These are phyloP conservation scores for Tetrax tetrax DNA, from an alignment of 2,113 vertebrate genomes.

Conservation along the genomic window DNA sequence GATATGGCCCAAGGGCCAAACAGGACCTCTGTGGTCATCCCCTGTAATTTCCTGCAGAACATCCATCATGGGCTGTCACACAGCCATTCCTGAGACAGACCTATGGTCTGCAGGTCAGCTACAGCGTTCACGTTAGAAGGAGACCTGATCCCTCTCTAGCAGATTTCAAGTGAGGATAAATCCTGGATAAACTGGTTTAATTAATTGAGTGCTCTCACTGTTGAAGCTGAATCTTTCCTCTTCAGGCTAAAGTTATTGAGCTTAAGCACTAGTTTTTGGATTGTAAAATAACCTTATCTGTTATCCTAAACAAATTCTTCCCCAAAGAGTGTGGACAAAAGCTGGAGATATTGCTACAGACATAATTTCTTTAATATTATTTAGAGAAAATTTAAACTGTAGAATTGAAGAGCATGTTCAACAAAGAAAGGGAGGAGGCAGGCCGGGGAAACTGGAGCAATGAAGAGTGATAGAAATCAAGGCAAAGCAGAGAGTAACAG, in stretches of 20 bases:
- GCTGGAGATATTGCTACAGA: not conserved
- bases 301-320: not conserved
- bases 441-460: not conserved
- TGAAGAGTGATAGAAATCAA: not conserved
- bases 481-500: not conserved
- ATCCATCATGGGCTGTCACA: not conserved
- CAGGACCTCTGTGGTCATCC: not conserved
- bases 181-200: slow-evolving; percentile 10
- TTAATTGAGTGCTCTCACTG: not conserved
- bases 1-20: not conserved
- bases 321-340: not conserved
- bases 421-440: not conserved
- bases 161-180: not conserved
- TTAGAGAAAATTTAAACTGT: not conserved
- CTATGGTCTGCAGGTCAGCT: not conserved
- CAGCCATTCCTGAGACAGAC: not conserved
- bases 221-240: not conserved
- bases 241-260: not conserved
- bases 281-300: not conserved
- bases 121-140: not conserved
- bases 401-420: not conserved
- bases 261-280: not conserved
- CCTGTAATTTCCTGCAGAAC: not conserved
- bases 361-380: not conserved
- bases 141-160: not conserved